Evolutionary conservation across 2,113 vertebrate genomes (phyloP).

Genomic region (Sclerurus mexicanus): DNA sequence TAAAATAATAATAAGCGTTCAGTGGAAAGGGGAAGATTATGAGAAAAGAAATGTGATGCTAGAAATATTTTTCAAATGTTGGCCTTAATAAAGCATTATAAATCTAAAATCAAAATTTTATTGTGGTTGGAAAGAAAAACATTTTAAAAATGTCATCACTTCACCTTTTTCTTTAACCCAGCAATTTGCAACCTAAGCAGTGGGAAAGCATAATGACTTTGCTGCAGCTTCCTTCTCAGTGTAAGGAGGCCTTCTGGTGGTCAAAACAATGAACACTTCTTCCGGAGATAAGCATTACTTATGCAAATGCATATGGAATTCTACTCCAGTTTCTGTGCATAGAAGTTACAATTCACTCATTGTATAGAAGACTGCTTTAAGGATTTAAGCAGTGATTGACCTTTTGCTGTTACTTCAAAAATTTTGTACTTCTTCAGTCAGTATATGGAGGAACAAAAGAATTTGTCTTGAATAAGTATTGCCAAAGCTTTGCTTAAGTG

Average conservation of each 20-base stretch:
- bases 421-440: neutral
- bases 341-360: neutral
- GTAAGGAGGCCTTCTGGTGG: conserved; percentile 76
- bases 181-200: neutral
- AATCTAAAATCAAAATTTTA: neutral
- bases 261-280: neutral
- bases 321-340: neutral
- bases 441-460: neutral
- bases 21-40: neutral
- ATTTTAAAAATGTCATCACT: neutral
- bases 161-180: neutral
- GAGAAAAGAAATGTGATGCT: neutral
- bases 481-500: neutral
- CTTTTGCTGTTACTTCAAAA: neutral
- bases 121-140: neutral
- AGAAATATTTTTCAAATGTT: neutral
- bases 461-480: neutral
- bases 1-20: neutral
- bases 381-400: neutral
- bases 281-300: neutral
- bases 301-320: neutral
- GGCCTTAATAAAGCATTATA: neutral
- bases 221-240: neutral
- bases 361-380: neutral
- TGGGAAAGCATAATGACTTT: neutral